Percentiles rank a stretch among this genome's conserved stretches.
Evolutionary conservation across 1,140 invertebrate genomes (phyloP).

Genomic region (Whitmania pigra): DNA sequence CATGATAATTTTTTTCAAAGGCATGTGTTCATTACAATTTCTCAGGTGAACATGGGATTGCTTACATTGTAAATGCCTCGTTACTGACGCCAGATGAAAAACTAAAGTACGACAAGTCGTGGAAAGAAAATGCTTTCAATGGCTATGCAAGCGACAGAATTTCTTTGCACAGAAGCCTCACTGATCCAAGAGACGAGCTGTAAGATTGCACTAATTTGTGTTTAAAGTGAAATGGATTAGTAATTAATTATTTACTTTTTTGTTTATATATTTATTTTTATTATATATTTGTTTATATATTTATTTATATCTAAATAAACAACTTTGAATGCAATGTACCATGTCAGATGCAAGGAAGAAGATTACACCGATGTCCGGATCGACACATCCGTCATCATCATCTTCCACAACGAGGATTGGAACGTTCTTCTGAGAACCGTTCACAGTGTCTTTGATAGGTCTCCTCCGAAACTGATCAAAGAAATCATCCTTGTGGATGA

Average conservation of each 20-base stretch:
- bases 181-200: constrained; percentile 81
- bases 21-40: too few species aligned
- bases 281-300: too few species aligned
- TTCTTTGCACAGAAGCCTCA: constrained; percentile 72
- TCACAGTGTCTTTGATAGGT: constrained; percentile 68
- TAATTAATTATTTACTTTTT: too few species aligned
- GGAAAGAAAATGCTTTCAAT: constrained; percentile 92
- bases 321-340: not conserved
- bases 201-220: constrained; percentile 43
- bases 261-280: too few species aligned
- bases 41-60: too few species aligned
- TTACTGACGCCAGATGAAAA: constrained; percentile 52
- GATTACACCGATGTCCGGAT: not conserved
- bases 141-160: constrained; percentile 90
- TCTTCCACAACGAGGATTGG: constrained; percentile 79
- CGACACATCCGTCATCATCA: constrained; percentile 54
- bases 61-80: not conserved
- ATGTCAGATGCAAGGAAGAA: constrained; percentile 15
- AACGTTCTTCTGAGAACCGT: constrained; percentile 69
- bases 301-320: too few species aligned
- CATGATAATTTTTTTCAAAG: too few species aligned
- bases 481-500: constrained; percentile 86
- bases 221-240: too few species aligned
- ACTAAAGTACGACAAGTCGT: constrained; percentile 74
- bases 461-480: constrained; percentile 61